phyloP scores from a whole-genome alignment of 1,140 invertebrate genomes.

The Hyposmocoma kahamanoa region DNA sequence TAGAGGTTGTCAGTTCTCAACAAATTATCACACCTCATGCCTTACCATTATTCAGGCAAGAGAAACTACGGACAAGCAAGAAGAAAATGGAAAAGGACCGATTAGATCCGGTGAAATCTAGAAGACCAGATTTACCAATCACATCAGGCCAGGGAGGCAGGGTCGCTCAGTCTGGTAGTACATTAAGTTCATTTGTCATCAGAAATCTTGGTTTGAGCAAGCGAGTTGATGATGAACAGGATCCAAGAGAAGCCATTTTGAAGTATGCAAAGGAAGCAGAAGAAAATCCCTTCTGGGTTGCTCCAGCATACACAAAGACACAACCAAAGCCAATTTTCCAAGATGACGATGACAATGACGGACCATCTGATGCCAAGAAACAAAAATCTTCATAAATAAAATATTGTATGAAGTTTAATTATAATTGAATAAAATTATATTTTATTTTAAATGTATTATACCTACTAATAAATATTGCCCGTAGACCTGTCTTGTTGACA shows the following conservation, averaged over 20 bases:
- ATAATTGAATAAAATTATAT: too few relatives aligned
- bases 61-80: slow-evolving; percentile 90
- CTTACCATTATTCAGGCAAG: slow-evolving; percentile 95
- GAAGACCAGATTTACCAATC: slow-evolving; percentile 96
- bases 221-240: slow-evolving; percentile 95
- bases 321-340: slow-evolving; percentile 88
- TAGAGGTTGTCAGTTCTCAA: slow-evolving; percentile 84
- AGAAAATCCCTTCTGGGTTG: slow-evolving; percentile 97
- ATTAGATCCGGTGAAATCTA: slow-evolving; percentile 94
- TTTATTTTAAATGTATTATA: too few relatives aligned
- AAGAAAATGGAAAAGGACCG: slow-evolving; percentile 95
- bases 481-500: too few relatives aligned
- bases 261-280: slow-evolving; percentile 97
- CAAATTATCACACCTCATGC: slow-evolving; percentile 99
- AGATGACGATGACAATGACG: slow-evolving; percentile 75
- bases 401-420: too few relatives aligned
- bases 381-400: slow-evolving; percentile 66
- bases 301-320: slow-evolving; percentile 91
- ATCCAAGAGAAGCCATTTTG: slow-evolving; percentile 97
- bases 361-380: slow-evolving; percentile 72
- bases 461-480: too few relatives aligned
- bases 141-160: slow-evolving; percentile 94
- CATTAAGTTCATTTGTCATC: slow-evolving; percentile 97
- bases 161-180: slow-evolving; percentile 95
- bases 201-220: slow-evolving; percentile 95